phyloP scores from a whole-genome alignment of 2,113 vertebrate genomes.

The Actenoides lindsayi region DNA sequence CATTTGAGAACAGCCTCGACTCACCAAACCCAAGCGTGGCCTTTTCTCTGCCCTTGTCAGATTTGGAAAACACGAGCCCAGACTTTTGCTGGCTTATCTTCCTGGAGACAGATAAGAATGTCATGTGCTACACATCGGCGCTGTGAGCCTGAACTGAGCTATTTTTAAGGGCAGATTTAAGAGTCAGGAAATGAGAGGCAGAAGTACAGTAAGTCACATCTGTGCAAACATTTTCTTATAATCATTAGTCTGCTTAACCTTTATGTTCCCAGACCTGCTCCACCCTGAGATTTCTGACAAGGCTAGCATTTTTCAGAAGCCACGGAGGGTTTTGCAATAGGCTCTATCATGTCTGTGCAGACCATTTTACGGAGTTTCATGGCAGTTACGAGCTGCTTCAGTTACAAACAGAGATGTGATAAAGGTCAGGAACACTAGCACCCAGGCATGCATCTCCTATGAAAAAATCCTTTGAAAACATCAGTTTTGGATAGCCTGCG shows the following conservation, averaged over 20 bases:
- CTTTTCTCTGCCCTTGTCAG: neutral
- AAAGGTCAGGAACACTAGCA: neutral
- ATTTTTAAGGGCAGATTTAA: neutral
- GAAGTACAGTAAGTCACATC: neutral
- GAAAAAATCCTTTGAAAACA: neutral
- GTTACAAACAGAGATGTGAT: neutral
- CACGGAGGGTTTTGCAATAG: neutral
- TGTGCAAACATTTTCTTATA: neutral
- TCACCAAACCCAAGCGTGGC: neutral
- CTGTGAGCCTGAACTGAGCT: neutral
- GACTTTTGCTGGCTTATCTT: neutral
- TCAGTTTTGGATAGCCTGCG: neutral
- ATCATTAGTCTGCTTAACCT: slow-evolving; percentile 7
- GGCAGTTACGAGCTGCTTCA: neutral
- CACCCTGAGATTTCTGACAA: slow-evolving; percentile 1
- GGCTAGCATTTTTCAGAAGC: slow-evolving; percentile 1
- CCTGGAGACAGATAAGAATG: neutral
- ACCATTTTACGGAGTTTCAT: neutral
- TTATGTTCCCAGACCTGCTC: neutral
- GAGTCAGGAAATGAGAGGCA: neutral
- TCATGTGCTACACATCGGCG: neutral
- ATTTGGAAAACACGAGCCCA: neutral
- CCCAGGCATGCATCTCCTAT: neutral
- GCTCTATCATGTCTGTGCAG: neutral
- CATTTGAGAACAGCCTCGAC: neutral